Evolutionary conservation across 92 coral and sea anemone species (phyloP), one percentile per base, ranked within the genome.

Genomic region (Actinernus sp.): DNA sequence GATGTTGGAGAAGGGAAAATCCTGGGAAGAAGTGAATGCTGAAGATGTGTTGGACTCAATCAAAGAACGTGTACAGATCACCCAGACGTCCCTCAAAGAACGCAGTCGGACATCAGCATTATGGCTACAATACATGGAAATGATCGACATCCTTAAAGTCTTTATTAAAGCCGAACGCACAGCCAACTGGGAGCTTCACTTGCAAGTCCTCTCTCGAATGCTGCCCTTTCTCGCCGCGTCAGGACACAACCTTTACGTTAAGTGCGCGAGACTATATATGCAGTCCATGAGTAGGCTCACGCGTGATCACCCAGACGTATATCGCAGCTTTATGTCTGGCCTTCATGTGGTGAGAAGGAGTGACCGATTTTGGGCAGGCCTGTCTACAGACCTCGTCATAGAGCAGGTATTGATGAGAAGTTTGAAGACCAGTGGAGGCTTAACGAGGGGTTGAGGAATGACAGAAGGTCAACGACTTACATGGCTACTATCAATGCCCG

Each of bases 331-430:
- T 26, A 33, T 29, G 31, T 6, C 2, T 0, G 78, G 78, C 20
- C 32, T 25, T 38, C 78, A 78, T 46, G 85, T 48, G 1, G 85
- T 47, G 5, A 36, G 85, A 31, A 41, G 78, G 5, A 78, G 85
- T 25, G 77, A 78, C 29, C 45, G 78, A 0, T 59, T 39, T 54
- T 71, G 70, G 88, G 88, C 75, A 8, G 88, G 81, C 11, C 68
- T 72, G 10, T 78, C 76, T 25, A 63, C 79, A 14, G 79, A 79
- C 39, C 39, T 79, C 20, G 51, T 53, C 8, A 71, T 71, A 2
- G 80, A 80, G n/a, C n/a, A n/a, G n/a, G n/a, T n/a, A n/a, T n/a
- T n/a, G n/a, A n/a, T n/a, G n/a, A n/a, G n/a, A n/a, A n/a, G n/a
- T n/a, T n/a, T n/a, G n/a, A n/a, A n/a, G n/a, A n/a, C n/a, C n/a